Percentiles rank a stretch among this genome's conserved stretches.
phyloP scores from a whole-genome alignment of 2,888 invertebrate species.

The Lypha dubia region DNA sequence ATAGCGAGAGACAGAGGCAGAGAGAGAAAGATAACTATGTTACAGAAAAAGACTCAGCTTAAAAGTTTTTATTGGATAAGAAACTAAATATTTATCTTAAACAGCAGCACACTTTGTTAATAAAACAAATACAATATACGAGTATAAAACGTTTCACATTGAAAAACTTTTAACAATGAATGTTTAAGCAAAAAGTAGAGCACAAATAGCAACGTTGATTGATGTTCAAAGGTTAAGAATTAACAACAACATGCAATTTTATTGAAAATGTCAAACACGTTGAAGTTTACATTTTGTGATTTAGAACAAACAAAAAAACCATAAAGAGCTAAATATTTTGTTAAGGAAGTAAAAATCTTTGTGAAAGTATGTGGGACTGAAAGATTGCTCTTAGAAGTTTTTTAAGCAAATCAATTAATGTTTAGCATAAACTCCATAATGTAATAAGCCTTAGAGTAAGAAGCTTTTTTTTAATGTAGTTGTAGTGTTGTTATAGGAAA shows the following conservation, averaged over 20 bases:
- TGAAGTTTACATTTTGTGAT: not conserved
- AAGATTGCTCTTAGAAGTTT: not conserved
- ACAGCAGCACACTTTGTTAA: constrained; percentile 47
- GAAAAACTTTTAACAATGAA: constrained; percentile 29
- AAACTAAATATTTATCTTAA: not conserved
- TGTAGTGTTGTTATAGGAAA: constrained; percentile 3
- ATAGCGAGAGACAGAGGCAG: too few relatives aligned
- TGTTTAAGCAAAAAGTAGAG: constrained; percentile 25
- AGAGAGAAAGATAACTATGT: constrained; percentile 15
- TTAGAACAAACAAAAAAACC: not conserved
- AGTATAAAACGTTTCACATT: constrained; percentile 36
- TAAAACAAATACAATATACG: constrained; percentile 23
- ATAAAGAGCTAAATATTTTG: not conserved
- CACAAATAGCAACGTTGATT: constrained; percentile 13
- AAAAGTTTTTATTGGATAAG: constrained; percentile 17
- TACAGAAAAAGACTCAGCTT: constrained; percentile 60
- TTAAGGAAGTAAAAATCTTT: not conserved
- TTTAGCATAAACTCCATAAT: not conserved
- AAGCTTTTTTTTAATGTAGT: constrained; percentile 35
- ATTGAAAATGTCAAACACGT: not conserved
- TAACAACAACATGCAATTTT: constrained; percentile 49
- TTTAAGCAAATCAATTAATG: not conserved
- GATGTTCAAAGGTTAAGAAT: not conserved
- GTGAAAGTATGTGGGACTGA: not conserved
- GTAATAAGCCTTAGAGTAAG: constrained; percentile 5